Base-by-base conservation (phyloP, 2,888 invertebrate species). In the Drosophila pseudotakahashii region DNA sequence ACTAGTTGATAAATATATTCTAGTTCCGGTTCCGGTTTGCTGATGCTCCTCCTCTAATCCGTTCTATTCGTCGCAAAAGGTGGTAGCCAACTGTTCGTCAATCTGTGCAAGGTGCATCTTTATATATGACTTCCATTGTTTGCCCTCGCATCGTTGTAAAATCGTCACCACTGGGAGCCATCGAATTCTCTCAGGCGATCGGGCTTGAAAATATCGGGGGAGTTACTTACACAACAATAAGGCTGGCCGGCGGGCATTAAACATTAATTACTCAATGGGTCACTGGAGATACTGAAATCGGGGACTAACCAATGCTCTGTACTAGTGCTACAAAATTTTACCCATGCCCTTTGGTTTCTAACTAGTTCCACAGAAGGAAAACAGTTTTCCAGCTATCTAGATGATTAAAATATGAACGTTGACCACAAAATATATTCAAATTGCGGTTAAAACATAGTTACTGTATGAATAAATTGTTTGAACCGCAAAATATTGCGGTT, bases 91-190 rank as follows among this genome's bases (percentile, higher is more conserved):
- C 81, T 81, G 71, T 70, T 64, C 69, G 32, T 39, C 26, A 53
- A 7, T 50, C 50, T 13, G 58, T 61, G 58, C 59, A 50, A 39
- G 44, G 26, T 30, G 51, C 63, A 58, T 11, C 76, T 81, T 80
- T 81, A 81, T 81, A 81, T 71, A 86, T 71, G 51, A 76, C n/a
- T 44, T 53, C 72, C 69, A 81, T 81, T 81, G 81, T 84, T 64
- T 30, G 58, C 11, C 26, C 10, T 13, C 39, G 62, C 11, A 44
- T 30, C 36, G 45, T 26, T 41, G 47, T 7, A 30, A 30, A 30
- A 30, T 62, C 66, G 47, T 64, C 61, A 64, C 48, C 47, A 5
- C 19, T 47, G 34, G 32, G 45, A 51, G 34, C 32, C 45, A 19
- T 47, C 45, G 42, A n/a, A 39, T 30, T 47, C 59, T 52, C 44